These are phyloP conservation scores for Sphaeramia orbicularis DNA, from an alignment of 2,797 vertebrate species.

Conservation along the genomic window DNA sequence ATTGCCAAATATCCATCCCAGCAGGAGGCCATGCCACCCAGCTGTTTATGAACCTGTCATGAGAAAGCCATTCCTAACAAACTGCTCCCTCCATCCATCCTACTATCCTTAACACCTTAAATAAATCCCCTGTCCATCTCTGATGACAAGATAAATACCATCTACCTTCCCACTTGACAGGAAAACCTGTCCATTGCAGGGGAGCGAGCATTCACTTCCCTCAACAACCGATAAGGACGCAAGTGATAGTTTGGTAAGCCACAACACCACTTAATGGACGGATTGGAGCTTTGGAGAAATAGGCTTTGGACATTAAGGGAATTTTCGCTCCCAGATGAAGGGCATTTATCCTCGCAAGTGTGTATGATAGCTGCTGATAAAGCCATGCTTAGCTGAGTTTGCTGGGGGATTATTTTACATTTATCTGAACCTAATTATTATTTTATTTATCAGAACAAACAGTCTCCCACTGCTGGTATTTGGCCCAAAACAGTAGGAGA, in stretches of 20 bases:
- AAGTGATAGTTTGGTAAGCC: conserved; percentile 59
- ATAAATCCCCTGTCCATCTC: conserved; percentile 71
- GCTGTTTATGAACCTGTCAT: conserved; percentile 47
- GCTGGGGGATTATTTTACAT: conserved; percentile 45
- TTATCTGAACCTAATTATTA: conserved; percentile 41
- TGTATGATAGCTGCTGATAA: conserved; percentile 52
- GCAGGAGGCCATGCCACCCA: conserved; percentile 7
- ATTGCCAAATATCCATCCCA: conserved; percentile 38
- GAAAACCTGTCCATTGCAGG: conserved; percentile 54
- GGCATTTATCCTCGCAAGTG: conserved; percentile 33
- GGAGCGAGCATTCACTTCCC: conserved; percentile 40
- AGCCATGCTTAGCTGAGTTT: conserved; percentile 32
- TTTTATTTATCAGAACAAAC: conserved; percentile 44
- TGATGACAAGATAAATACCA: conserved; percentile 75
- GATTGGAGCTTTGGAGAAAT: conserved; percentile 32
- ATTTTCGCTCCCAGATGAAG: conserved; percentile 35
- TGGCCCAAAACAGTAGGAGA: conserved; percentile 7
- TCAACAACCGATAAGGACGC: conserved; percentile 55
- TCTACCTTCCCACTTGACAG: conserved; percentile 47
- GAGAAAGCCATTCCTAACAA: conserved; percentile 33
- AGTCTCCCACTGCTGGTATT: conserved; percentile 9
- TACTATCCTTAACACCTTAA: conserved; percentile 60
- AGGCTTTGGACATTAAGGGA: conserved; percentile 23
- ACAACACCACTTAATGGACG: conserved; percentile 44
- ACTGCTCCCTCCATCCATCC: conserved; percentile 26